Percentiles rank a stretch among this genome's conserved stretches.
These are phyloP conservation scores for Chromobotia macracanthus DNA, from an alignment of 2,797 vertebrate species.

Conservation along the genomic window DNA sequence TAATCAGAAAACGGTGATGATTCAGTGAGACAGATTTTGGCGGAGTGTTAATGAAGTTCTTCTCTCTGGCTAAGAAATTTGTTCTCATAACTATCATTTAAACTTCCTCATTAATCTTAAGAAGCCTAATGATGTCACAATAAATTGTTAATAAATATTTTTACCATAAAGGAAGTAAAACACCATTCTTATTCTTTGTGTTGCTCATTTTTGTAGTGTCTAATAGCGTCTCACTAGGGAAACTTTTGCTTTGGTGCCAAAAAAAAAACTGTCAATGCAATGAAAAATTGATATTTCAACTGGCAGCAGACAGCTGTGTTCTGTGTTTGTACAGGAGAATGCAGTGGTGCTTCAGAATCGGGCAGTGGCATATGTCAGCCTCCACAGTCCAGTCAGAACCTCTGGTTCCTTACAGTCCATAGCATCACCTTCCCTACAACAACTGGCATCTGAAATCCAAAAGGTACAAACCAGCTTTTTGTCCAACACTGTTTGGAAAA, in stretches of 20 bases:
- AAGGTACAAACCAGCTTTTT: conserved; percentile 56
- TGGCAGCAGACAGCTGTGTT: background rate
- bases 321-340: conserved; percentile 81
- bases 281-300: conserved; percentile 14
- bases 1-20: conserved; percentile 42
- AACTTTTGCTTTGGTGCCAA: conserved; percentile 11
- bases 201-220: conserved; percentile 5
- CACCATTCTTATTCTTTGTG: conserved; percentile 1
- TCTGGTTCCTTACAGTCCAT: conserved; percentile 79
- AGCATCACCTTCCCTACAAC: conserved; percentile 88
- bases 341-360: conserved; percentile 83
- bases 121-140: conserved; percentile 18
- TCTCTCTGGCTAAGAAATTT: conserved; percentile 21
- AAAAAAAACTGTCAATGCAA: background rate
- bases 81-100: conserved; percentile 28
- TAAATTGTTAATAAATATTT: background rate
- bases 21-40: conserved; percentile 42
- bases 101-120: conserved; percentile 34
- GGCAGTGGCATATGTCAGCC: conserved; percentile 86
- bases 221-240: conserved; percentile 6
- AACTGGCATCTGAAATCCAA: conserved; percentile 84
- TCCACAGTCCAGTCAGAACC: conserved; percentile 83
- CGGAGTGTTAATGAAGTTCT: conserved; percentile 47
- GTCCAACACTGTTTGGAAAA: background rate
- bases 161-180: conserved; percentile 9